Evolutionary conservation across 2,113 vertebrate genomes (phyloP).

Genomic region (Naja naja): DNA sequence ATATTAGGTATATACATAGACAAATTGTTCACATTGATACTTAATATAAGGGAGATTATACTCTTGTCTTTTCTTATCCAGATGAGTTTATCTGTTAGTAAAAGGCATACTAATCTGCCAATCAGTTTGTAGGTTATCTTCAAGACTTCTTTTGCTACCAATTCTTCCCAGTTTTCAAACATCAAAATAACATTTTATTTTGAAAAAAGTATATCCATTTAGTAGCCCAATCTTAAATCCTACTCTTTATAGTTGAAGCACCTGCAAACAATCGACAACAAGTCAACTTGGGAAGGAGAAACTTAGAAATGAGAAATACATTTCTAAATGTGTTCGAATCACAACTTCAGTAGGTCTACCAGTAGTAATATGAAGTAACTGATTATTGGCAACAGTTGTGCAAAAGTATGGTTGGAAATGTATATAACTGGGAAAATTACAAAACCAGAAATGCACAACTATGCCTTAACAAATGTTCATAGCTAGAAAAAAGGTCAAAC

Average conservation of each 20-base stretch:
- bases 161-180: neutral
- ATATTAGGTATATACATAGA: conserved; percentile 63
- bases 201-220: neutral
- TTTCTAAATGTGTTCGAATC: too few relatives aligned
- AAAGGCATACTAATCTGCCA: neutral
- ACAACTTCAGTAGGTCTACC: neutral
- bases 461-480: neutral
- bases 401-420: conserved; percentile 25
- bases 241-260: neutral
- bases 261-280: neutral
- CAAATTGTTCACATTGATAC: conserved; percentile 55
- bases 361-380: conserved; percentile 51
- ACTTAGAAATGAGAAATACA: neutral
- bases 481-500: conserved; percentile 8
- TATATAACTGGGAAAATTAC: neutral
- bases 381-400: neutral
- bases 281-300: neutral
- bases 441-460: neutral
- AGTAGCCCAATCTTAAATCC: conserved; percentile 1
- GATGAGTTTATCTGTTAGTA: conserved; percentile 7
- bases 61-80: neutral
- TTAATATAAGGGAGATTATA: conserved; percentile 39
- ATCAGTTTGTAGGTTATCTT: neutral
- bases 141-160: neutral
- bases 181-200: conserved; percentile 21